Evolutionary conservation across 2,113 vertebrate species (phyloP), one percentile per base, ranked within the genome.

Genomic region (Agapornis roseicollis): DNA sequence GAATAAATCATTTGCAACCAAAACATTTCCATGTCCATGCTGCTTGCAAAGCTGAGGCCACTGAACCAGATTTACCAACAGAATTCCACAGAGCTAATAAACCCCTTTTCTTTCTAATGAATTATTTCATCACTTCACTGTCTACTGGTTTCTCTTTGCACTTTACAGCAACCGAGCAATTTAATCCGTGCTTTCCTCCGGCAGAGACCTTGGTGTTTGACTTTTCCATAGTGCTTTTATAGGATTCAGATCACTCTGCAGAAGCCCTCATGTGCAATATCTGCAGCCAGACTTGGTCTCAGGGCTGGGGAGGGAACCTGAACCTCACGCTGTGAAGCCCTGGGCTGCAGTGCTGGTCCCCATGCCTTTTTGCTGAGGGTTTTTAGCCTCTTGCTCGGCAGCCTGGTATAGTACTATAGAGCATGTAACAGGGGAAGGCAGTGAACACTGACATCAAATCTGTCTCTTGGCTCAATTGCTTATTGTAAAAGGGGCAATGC

Each of bases 381-480:
- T 94, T 91, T 74, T 7, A 35, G 46, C 14, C 14, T 49, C 64
- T 88, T 0, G 0, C 60, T 84, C 11, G 7, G 73, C 69, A 70
- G 72, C 77, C 27, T 29, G 28, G 14, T 17, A 86, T 17, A 56
- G 63, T 37, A 6, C 37, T 88, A 66, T 8, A 28, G 74, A 81
- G 77, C 64, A 29, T 0, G 2, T 6, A 44, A 13, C 2, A 8
- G n/a, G 35, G 71, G 14, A 79, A 25, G 2, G 10, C 8, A 4
- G 50, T 0, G n/a, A 93, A 49, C 35, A 3, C 47, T 3, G 33
- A 17, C 74, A 80, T 37, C n/a, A 5, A 79, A 68, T 31, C 2
- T 0, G 4, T 39, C 73, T 80, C 85, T 41, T 8, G 68, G 16
- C 58, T 89, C 86, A 22, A 37, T 7, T 10, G 42, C 37, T 44